Conservation (phyloP, 1,140 invertebrate genomes). For the Drosophila obscura region DNA sequence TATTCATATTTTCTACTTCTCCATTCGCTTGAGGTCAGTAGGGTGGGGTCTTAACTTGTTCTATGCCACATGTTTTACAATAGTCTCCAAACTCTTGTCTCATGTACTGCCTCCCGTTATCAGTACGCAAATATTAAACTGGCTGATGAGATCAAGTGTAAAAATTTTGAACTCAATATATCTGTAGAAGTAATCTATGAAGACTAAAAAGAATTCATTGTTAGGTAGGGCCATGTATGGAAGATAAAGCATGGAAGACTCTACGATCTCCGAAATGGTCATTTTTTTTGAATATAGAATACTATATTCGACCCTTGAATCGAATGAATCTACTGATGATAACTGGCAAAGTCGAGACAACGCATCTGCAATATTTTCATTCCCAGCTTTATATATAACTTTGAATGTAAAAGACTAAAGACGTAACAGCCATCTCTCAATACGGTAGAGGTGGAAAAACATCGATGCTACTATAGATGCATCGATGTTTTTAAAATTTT, state of each 20-base stretch:
- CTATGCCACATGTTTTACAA: conserved; percentile 31
- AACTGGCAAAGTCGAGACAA: conserved; percentile 15
- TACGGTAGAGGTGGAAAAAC: no score
- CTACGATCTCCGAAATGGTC: conserved; percentile 42
- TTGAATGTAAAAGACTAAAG: conserved; percentile 19
- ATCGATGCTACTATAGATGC: no score
- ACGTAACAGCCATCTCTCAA: conserved; percentile 33
- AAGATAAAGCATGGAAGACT: conserved; percentile 85
- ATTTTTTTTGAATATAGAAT: conserved; percentile 5
- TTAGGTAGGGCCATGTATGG: no score
- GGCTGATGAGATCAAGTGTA: conserved; percentile 12
- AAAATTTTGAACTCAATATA: conserved; percentile 37
- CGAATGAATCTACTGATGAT: conserved; percentile 7
- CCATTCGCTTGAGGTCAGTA: conserved; percentile 70
- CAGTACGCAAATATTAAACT: conserved; percentile 27
- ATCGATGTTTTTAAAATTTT: no score
- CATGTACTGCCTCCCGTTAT: conserved; percentile 34
- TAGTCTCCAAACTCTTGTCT: conserved; percentile 33
- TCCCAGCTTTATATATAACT: conserved; percentile 15
- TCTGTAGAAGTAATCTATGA: conserved; percentile 38
- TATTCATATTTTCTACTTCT: conserved; percentile 58
- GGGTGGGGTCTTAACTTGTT: conserved; percentile 31
- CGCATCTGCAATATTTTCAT: conserved; percentile 12
- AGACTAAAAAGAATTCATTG: conserved; percentile 19
- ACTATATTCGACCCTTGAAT: not conserved